Evolutionary conservation across 2,113 vertebrate genomes (phyloP).

Genomic region (Ophthalmolycus amberensis): DNA sequence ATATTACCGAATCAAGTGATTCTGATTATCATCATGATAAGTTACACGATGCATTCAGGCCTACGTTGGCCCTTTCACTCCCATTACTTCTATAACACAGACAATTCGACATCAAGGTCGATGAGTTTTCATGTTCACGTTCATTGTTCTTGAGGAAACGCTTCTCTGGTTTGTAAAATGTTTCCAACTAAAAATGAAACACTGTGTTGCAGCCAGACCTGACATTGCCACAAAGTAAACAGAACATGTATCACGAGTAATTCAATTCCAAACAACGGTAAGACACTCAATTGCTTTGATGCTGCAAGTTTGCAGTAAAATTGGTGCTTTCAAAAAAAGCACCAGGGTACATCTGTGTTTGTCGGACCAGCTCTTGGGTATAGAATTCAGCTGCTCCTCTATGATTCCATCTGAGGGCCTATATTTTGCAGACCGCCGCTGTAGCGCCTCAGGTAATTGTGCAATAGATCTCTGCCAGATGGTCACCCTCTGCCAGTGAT

Average conservation of each 20-base stretch:
- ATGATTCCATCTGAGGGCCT: conserved; percentile 51
- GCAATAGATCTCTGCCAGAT: conserved; percentile 79
- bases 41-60: not conserved
- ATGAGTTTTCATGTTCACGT: not conserved
- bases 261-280: conserved; percentile 22
- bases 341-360: conserved; percentile 36
- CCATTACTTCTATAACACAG: not conserved
- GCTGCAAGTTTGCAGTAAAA: conserved; percentile 31
- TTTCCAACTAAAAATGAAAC: not conserved
- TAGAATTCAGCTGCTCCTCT: conserved; percentile 42
- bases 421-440: conserved; percentile 61
- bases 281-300: conserved; percentile 28
- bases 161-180: conserved; percentile 2
- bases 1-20: not conserved
- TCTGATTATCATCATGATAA: not conserved
- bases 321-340: conserved; percentile 26
- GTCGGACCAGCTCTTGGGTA: conserved; percentile 24
- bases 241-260: conserved; percentile 17
- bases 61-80: not conserved
- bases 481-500: conserved; percentile 60
- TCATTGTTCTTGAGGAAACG: not conserved
- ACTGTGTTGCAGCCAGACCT: not conserved
- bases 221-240: conserved; percentile 31
- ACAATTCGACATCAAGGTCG: not conserved
- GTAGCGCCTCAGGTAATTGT: conserved; percentile 66